These are phyloP conservation scores for Salvelinus namaycush DNA, from an alignment of 2,113 vertebrate genomes.

Conservation along the genomic window DNA sequence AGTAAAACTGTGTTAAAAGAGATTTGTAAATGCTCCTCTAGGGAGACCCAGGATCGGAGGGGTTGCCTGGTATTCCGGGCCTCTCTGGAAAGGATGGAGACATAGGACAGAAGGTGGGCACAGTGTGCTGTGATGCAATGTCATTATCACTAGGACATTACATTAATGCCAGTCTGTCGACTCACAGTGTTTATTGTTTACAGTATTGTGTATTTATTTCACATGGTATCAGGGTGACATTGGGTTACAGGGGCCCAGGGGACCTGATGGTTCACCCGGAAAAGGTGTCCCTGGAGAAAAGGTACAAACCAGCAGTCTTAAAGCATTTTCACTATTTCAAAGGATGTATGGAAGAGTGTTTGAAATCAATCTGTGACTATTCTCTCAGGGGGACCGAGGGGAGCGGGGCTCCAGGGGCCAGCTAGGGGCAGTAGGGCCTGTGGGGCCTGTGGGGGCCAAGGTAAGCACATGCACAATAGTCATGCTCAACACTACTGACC, in stretches of 20 bases:
- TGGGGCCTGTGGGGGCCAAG: slow-evolving; percentile 69
- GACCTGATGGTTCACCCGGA: slow-evolving; percentile 69
- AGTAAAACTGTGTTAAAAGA: background rate
- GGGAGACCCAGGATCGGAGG: slow-evolving; percentile 69
- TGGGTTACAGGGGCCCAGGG: slow-evolving; percentile 63
- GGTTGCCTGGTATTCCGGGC: slow-evolving; percentile 63
- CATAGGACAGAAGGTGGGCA: slow-evolving; percentile 67
- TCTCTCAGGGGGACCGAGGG: slow-evolving; percentile 70
- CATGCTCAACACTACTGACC: background rate
- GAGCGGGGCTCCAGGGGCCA: slow-evolving; percentile 69
- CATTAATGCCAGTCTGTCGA: background rate
- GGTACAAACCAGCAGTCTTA: slow-evolving; percentile 43
- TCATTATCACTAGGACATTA: no score
- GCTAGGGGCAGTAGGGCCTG: slow-evolving; percentile 58
- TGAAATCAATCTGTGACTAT: background rate
- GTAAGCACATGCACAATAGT: slow-evolving; percentile 31
- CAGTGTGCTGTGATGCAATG: background rate
- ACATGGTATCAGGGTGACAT: slow-evolving; percentile 63
- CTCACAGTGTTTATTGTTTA: background rate
- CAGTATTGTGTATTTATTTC: slow-evolving; percentile 11
- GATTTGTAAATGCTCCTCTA: slow-evolving; percentile 22
- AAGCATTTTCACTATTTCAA: background rate
- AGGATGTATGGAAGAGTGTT: background rate
- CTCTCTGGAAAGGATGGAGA: slow-evolving; percentile 69
- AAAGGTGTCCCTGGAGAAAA: slow-evolving; percentile 71